Conservation (phyloP, 2,113 vertebrate species). For the Paralichthys olivaceus region DNA sequence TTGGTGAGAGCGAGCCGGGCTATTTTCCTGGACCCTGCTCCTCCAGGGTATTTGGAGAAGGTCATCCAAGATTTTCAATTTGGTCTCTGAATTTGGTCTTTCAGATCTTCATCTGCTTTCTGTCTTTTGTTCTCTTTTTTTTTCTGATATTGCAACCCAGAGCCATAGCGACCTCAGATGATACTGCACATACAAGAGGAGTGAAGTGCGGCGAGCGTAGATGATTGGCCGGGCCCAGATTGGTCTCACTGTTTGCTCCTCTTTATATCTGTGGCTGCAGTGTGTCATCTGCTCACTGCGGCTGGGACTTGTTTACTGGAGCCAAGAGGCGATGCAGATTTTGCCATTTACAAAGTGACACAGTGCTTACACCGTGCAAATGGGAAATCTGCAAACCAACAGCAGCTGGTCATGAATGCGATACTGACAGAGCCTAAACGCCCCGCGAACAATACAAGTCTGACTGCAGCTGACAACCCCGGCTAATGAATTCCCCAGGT, state of each 20-base stretch:
- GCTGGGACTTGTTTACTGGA: constrained; percentile 47
- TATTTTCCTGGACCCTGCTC: constrained; percentile 35
- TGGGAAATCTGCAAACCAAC: constrained; percentile 69
- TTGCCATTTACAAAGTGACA: constrained; percentile 72
- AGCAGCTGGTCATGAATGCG: constrained; percentile 74
- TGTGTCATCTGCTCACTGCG: constrained; percentile 44
- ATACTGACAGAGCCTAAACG: constrained; percentile 59
- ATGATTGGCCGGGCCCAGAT: constrained; percentile 56
- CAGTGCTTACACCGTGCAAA: constrained; percentile 58
- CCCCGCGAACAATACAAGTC: constrained; percentile 47
- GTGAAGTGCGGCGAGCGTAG: constrained; percentile 23
- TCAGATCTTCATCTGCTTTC: constrained; percentile 59
- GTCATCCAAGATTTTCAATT: constrained; percentile 63
- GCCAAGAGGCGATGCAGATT: constrained; percentile 72
- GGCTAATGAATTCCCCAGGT: constrained; percentile 69
- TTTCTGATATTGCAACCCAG: constrained; percentile 36
- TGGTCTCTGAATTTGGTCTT: constrained; percentile 45
- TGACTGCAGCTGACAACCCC: constrained; percentile 43
- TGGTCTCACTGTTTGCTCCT: constrained; percentile 60
- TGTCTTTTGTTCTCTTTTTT: constrained; percentile 39
- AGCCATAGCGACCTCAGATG: constrained; percentile 50
- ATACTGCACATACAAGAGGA: constrained; percentile 41
- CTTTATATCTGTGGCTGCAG: constrained; percentile 49
- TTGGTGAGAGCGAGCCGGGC: constrained; percentile 26
- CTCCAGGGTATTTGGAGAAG: constrained; percentile 50